Evolutionary conservation across 2,113 vertebrate genomes (phyloP), one percentile per base, ranked within the genome.

Genomic region (Zingel zingel): DNA sequence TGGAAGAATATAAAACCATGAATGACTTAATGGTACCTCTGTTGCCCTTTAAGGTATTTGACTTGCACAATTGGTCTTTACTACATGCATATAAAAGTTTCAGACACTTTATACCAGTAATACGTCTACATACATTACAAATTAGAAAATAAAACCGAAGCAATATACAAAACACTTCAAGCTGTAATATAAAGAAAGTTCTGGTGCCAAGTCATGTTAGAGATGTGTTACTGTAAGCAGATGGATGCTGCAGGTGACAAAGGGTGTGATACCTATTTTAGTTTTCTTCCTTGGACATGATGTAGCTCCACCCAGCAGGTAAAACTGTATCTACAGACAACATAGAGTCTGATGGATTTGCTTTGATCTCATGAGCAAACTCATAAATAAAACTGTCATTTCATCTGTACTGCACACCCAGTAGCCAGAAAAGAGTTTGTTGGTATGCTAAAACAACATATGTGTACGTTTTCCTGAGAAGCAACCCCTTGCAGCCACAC

Each of bases 1-100:
- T 51, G 75, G 47, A 85, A 67, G 81, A 88, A 63, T 53, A 73
- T 65, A 56, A 72, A 75, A 47, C 54, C 36, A 15, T 10, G 7
- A 78, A 57, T 12, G 19, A 79, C 39, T 72, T 25, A 62, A 19
- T 53, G 21, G 36, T 45, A 57, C 33, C n/a, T 75, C 3, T 2
- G 27, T 9, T 58, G 54, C 36, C 50, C 54, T 65, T 39, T 6
- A 51, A 23, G 30, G 62, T 47, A 59, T 76, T 70, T 62, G 12
- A 74, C 47, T 76, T 58, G 33, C 62, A 81, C 64, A 58, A 77
- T 45, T 39, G 36, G 12, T 58, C 51, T 67, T 82, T 67, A 54
- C 45, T 63, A 11, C 57, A 43, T 36, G 19, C 9, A 51, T 58
- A 0, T 72, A 45, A 77, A 82, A 70, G 11, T 9, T 7, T 66